phyloP scores from a whole-genome alignment of 1,140 invertebrate genomes.

The Drosophila bifasciata region DNA sequence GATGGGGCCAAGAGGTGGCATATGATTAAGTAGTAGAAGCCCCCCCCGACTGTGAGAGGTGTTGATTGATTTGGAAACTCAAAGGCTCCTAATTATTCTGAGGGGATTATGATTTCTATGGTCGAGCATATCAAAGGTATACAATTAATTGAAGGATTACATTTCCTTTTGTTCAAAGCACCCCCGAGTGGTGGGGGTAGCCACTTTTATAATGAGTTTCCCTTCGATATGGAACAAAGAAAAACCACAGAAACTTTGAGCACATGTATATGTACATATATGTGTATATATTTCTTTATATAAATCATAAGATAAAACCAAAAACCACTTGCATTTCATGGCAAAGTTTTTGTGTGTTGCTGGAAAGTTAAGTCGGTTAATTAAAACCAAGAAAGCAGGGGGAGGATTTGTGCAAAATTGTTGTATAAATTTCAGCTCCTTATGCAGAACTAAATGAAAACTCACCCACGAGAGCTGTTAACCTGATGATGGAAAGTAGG shows the following conservation, averaged over 20 bases:
- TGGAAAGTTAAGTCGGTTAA: slow-evolving; percentile 74
- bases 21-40: not conserved
- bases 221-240: slow-evolving; percentile 14
- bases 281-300: slow-evolving; percentile 1
- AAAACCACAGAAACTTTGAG: slow-evolving; percentile 66
- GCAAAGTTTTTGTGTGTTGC: slow-evolving; percentile 31
- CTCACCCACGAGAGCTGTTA: slow-evolving; percentile 82
- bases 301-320: slow-evolving; percentile 13
- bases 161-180: slow-evolving; percentile 28
- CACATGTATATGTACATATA: slow-evolving; percentile 19
- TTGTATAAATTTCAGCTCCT: slow-evolving; percentile 71
- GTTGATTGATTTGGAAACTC: slow-evolving; percentile 63
- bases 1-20: slow-evolving; percentile 23
- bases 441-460: slow-evolving; percentile 73
- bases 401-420: slow-evolving; percentile 36
- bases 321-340: slow-evolving; percentile 41
- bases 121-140: slow-evolving; percentile 23
- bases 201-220: slow-evolving; percentile 46
- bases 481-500: slow-evolving; percentile 82
- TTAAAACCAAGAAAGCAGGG: slow-evolving; percentile 62
- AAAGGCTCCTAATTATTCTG: slow-evolving; percentile 50
- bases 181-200: too few species aligned
- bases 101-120: slow-evolving; percentile 46
- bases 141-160: slow-evolving; percentile 44
- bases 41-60: slow-evolving; percentile 1